phyloP scores from a whole-genome alignment of 2,113 vertebrate genomes.

The Microcebus murinus region DNA sequence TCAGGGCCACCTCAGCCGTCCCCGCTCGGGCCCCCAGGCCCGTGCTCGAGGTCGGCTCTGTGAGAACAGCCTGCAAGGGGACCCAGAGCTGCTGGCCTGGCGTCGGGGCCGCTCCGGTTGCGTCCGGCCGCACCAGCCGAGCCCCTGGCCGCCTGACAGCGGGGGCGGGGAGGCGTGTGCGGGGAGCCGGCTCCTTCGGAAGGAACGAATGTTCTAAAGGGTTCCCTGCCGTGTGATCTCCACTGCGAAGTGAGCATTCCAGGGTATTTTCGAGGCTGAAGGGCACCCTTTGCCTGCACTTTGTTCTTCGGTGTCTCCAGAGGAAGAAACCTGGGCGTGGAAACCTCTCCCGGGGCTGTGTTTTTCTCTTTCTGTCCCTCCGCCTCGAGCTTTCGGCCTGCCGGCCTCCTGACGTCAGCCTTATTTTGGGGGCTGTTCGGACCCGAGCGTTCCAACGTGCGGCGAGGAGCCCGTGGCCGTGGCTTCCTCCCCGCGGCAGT shows the following conservation, averaged over 20 bases:
- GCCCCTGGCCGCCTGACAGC: not conserved
- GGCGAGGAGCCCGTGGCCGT: fast-evolving
- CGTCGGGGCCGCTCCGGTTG: not conserved
- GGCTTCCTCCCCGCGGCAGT: not conserved
- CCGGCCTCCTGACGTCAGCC: constrained; percentile 18
- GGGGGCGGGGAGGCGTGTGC: not conserved
- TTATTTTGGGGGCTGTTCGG: constrained; percentile 34
- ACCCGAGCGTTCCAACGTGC: fast-evolving
- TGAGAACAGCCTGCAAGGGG: not conserved
- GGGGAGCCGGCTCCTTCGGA: fast-evolving
- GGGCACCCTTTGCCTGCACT: fast-evolving
- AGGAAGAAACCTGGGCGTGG: fast-evolving
- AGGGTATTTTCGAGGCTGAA: not conserved
- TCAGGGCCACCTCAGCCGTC: fast-evolving
- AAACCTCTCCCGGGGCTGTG: fast-evolving
- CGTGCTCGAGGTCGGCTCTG: fast-evolving
- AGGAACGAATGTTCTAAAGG: not conserved
- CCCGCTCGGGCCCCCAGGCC: not conserved
- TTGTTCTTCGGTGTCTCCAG: not conserved
- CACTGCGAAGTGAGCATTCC: not conserved
- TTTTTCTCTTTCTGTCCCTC: not conserved
- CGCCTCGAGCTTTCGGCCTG: fast-evolving
- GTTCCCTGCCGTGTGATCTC: not conserved
- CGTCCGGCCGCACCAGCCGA: not conserved
- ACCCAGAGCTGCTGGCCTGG: not conserved